phyloP scores from a whole-genome alignment of 1,140 invertebrate genomes.

The Pogonomyrmex barbatus region DNA sequence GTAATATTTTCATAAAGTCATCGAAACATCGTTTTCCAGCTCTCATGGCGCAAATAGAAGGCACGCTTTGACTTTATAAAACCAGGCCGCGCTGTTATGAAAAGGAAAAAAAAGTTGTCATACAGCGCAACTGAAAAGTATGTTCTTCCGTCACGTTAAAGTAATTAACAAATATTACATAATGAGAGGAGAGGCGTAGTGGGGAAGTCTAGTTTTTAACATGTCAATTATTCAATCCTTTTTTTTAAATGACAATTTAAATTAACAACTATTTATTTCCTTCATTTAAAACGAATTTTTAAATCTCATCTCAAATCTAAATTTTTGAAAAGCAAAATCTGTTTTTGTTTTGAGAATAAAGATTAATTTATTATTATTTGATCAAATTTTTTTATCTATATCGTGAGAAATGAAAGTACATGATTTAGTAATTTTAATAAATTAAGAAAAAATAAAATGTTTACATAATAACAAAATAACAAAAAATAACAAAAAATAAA shows the following conservation, averaged over 20 bases:
- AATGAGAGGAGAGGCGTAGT: constrained; percentile 33
- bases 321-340: neutral
- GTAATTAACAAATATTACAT: constrained; percentile 68
- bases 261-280: constrained; percentile 5
- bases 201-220: neutral
- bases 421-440: neutral
- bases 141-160: constrained; percentile 26
- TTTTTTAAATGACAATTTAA: constrained; percentile 6
- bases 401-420: neutral
- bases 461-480: too few species aligned
- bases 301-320: neutral
- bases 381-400: neutral
- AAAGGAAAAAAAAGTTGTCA: constrained; percentile 13
- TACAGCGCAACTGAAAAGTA: constrained; percentile 9
- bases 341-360: neutral
- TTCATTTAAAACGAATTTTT: constrained; percentile 10
- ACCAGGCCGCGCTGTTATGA: neutral
- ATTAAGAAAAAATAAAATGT: neutral
- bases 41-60: constrained; percentile 30
- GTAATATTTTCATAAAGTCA: constrained; percentile 36
- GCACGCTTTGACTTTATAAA: constrained; percentile 50
- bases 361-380: constrained; percentile 7
- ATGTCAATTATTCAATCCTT: constrained; percentile 9
- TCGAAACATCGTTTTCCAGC: constrained; percentile 41
- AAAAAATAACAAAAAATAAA: too few species aligned